Base-by-base conservation (phyloP, 2,888 invertebrate species). In the Danaus chrysippus region DNA sequence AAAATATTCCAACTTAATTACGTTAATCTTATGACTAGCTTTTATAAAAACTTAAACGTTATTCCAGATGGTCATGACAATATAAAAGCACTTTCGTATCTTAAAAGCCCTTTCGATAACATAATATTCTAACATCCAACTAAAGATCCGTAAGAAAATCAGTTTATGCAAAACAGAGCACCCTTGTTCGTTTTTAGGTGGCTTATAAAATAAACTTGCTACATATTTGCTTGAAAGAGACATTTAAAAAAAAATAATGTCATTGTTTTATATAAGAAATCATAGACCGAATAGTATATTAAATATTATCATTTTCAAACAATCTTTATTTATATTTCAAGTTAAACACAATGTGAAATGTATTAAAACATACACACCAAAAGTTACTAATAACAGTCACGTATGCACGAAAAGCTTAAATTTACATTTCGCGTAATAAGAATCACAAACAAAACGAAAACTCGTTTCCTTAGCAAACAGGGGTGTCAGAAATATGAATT, bases 91-190 rank as follows among this genome's bases (percentile, higher is more conserved):
- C 49, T 10, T 49, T 49, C 17, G 34, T 41, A 13, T 13, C 19
- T 41, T 11, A 52, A 58, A 56, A 52, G 41, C 58, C 49, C 41
- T 41, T 11, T 49, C 49, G 49, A 58, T 57, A 57, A 57, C 49
- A 49, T 46, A 44, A 49, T 58, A 41, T 60, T 49, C 49, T 49
- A 13, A 59, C n/a, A 59, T 54, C 43, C 11, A 61, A 59, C 58
- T 59, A 60, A 63, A 52, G 58, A 58, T 56, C 57, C 52, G 42
- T 49, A n/a, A 57, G 58, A 54, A 63, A 66, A 65, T 63, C 58
- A 58, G 43, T 62, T 66, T 63, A 66, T 66, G 66, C 62, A 66
- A 68, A 66, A 66, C 44, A 56, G 46, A 17, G 44, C 41, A 61
- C 64, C 66, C 66, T 65, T 60, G 61, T 56, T 56, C 61, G 63